These are phyloP conservation scores for Benthosema pterotum DNA, from an alignment of 2,797 vertebrate genomes.

Conservation along the genomic window DNA sequence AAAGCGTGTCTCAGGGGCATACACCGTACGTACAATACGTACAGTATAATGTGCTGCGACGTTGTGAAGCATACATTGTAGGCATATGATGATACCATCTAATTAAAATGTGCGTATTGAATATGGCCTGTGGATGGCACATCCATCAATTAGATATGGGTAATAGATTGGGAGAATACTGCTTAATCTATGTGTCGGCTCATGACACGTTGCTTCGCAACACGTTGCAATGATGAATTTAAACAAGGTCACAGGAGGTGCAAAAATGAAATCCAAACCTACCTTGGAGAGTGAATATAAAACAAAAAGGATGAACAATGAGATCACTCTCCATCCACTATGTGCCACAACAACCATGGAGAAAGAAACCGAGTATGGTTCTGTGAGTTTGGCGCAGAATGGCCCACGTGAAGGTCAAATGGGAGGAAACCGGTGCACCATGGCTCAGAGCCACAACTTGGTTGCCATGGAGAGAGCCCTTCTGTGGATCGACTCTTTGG, in stretches of 20 bases:
- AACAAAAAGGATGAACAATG: too few relatives aligned
- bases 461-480: conserved; percentile 52
- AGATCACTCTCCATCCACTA: too few relatives aligned
- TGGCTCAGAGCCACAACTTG: conserved; percentile 17
- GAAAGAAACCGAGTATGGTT: background rate
- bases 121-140: conserved; percentile 16
- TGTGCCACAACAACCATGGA: too few relatives aligned
- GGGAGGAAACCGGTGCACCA: background rate
- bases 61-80: conserved; percentile 22
- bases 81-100: conserved; percentile 12
- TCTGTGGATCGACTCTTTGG: conserved; percentile 6
- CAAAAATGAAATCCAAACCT: too few relatives aligned
- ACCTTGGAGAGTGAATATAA: too few relatives aligned
- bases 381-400: background rate
- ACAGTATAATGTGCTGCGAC: conserved; percentile 10
- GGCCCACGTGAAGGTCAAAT: conserved; percentile 9
- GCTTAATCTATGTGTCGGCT: background rate
- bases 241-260: too few relatives aligned
- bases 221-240: too few relatives aligned
- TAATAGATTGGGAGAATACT: conserved; percentile 33
- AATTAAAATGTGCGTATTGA: conserved; percentile 25
- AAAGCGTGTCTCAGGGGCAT: conserved; percentile 12
- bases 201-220: too few relatives aligned
- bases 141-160: conserved; percentile 51
- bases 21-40: too few relatives aligned